These are phyloP conservation scores for Macrocentrus cingulum DNA, from an alignment of 1,140 invertebrate genomes.

Conservation along the genomic window DNA sequence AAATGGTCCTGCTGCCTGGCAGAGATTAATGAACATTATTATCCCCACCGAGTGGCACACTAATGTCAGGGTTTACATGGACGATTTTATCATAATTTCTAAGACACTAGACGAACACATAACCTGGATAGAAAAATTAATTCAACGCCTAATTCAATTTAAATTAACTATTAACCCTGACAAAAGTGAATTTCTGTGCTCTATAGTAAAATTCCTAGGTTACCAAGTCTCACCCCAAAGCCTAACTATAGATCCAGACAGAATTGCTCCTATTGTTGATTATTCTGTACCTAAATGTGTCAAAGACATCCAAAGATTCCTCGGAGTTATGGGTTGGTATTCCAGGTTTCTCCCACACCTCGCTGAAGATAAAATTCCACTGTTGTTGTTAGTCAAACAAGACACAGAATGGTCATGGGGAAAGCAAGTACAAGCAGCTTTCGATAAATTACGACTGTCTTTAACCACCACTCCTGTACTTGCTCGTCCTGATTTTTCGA, in stretches of 20 bases:
- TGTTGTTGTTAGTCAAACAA: slow-evolving; percentile 40
- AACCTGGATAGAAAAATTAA: slow-evolving; percentile 39
- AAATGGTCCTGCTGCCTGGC: slow-evolving; percentile 39
- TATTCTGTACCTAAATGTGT: slow-evolving; percentile 6
- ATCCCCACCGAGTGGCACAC: not conserved
- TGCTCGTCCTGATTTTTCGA: slow-evolving; percentile 18
- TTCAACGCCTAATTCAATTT: not conserved
- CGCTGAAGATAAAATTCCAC: slow-evolving; percentile 35
- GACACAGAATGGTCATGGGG: slow-evolving; percentile 35
- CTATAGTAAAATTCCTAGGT: slow-evolving; percentile 18
- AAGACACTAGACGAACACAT: not conserved
- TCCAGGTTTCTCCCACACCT: slow-evolving; percentile 44
- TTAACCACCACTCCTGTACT: slow-evolving; percentile 29
- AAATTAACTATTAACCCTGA: slow-evolving; percentile 13
- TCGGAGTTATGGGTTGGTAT: slow-evolving; percentile 15
- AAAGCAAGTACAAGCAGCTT: slow-evolving; percentile 18
- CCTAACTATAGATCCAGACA: not conserved
- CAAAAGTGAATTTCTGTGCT: slow-evolving; percentile 27
- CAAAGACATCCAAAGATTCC: slow-evolving; percentile 7
- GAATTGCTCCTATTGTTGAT: slow-evolving; percentile 27
- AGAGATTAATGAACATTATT: slow-evolving; percentile 35
- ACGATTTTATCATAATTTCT: slow-evolving; percentile 24
- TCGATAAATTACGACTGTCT: slow-evolving; percentile 21
- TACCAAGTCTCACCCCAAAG: slow-evolving; percentile 18
- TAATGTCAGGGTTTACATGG: slow-evolving; percentile 32